phyloP scores from a whole-genome alignment of 2,888 invertebrate genomes.

The Mellilla xanthometata region DNA sequence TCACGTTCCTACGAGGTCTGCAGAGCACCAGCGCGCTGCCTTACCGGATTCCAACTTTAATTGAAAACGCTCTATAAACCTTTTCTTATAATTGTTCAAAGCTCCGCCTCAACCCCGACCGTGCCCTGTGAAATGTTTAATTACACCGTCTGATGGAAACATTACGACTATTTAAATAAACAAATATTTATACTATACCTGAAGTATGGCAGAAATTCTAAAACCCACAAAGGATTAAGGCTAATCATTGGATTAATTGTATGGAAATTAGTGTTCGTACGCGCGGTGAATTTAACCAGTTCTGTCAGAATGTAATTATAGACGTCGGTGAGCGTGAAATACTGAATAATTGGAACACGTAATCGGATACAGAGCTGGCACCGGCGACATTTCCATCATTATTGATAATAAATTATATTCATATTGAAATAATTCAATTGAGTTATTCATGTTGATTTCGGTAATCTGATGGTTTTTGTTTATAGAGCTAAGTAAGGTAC shows the following conservation, averaged over 20 bases:
- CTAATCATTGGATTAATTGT: conserved; percentile 76
- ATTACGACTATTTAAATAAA: conserved; percentile 37
- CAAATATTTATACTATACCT: conserved; percentile 32
- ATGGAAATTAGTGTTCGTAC: conserved; percentile 70
- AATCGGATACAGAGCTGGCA: conserved; percentile 38
- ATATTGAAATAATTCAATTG: conserved; percentile 5
- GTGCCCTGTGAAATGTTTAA: conserved; percentile 44
- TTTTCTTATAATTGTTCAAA: conserved; percentile 70
- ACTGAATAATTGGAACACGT: conserved; percentile 66
- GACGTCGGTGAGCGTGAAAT: conserved; percentile 73
- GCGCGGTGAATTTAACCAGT: conserved; percentile 69
- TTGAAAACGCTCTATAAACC: conserved; percentile 72
- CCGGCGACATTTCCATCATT: conserved; percentile 20
- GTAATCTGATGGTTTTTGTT: not conserved
- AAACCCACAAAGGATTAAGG: conserved; percentile 57
- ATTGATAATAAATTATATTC: conserved; percentile 11
- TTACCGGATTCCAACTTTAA: conserved; percentile 70
- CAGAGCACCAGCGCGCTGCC: conserved; percentile 40
- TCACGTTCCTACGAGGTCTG: conserved; percentile 41
- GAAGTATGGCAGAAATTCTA: conserved; percentile 45
- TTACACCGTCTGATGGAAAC: conserved; percentile 43
- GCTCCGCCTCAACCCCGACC: conserved; percentile 43
- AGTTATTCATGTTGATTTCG: conserved; percentile 9
- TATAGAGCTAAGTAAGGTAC: too few species aligned
- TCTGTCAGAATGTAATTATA: conserved; percentile 76